Evolutionary conservation across 1,140 invertebrate species (phyloP).

Genomic region (Zelostemma sp.): DNA sequence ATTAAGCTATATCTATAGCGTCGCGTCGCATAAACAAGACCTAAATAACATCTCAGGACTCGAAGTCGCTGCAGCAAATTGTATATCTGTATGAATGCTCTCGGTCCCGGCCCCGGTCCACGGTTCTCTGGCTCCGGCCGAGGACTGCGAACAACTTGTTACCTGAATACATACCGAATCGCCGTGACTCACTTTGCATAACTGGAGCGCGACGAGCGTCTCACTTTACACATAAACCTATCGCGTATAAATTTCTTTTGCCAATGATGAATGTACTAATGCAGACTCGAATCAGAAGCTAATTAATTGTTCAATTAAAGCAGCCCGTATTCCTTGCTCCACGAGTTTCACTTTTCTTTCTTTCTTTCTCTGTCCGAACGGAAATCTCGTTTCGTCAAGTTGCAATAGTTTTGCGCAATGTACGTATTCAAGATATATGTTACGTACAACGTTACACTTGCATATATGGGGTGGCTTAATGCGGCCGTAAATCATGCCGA

Average conservation of each 20-base stretch:
- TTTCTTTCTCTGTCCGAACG: constrained; percentile 9
- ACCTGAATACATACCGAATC: no score
- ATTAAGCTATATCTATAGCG: no score
- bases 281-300: constrained; percentile 25
- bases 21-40: no score
- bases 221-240: constrained; percentile 11
- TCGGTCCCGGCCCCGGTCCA: no score
- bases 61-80: no score
- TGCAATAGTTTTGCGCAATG: constrained; percentile 17
- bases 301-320: constrained; percentile 41
- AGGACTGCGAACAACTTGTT: no score
- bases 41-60: no score
- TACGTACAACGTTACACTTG: not conserved
- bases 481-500: not conserved
- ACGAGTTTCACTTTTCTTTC: not conserved
- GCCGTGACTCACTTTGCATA: constrained; percentile 32
- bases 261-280: constrained; percentile 35
- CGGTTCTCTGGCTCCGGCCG: no score
- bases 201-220: no score
- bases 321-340: constrained; percentile 9
- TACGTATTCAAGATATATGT: not conserved
- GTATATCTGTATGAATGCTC: constrained; percentile 26
- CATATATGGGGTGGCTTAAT: not conserved
- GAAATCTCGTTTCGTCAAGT: constrained; percentile 13
- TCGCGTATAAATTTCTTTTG: constrained; percentile 28